These are phyloP conservation scores for Erebia epiphron DNA, from an alignment of 2,888 invertebrate species.

Conservation along the genomic window DNA sequence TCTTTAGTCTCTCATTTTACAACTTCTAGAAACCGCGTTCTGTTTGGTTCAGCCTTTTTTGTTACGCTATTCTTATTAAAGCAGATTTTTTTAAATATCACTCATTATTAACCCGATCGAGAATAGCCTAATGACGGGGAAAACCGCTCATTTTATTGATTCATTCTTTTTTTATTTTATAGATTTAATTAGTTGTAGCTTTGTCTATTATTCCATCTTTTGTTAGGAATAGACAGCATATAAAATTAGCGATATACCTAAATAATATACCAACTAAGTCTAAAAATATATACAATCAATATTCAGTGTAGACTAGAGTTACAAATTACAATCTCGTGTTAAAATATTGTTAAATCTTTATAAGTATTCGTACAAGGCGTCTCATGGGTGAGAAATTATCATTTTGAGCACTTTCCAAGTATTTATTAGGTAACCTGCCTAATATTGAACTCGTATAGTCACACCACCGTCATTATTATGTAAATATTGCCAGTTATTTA, in stretches of 20 bases:
- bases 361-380: no score
- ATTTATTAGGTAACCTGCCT: background rate
- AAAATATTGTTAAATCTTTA: no score
- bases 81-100: slow-evolving; percentile 40
- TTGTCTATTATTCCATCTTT: background rate
- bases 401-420: slow-evolving; percentile 3
- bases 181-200: background rate
- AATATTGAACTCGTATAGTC: background rate
- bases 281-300: no score
- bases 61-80: slow-evolving; percentile 43
- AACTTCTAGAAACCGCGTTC: background rate
- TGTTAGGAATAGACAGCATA: no score
- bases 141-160: slow-evolving; percentile 34
- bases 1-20: no score
- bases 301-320: no score
- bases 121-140: slow-evolving; percentile 34
- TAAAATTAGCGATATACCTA: no score
- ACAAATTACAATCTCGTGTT: no score
- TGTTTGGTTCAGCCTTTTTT: background rate
- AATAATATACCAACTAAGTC: no score
- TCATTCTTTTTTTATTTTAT: slow-evolving; percentile 12
- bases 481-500: background rate
- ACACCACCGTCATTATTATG: background rate
- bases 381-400: background rate
- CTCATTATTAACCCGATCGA: slow-evolving; percentile 40